These are phyloP conservation scores for Caenorhabditis brenneri DNA, from an alignment of 1,140 invertebrate species.

Conservation along the genomic window DNA sequence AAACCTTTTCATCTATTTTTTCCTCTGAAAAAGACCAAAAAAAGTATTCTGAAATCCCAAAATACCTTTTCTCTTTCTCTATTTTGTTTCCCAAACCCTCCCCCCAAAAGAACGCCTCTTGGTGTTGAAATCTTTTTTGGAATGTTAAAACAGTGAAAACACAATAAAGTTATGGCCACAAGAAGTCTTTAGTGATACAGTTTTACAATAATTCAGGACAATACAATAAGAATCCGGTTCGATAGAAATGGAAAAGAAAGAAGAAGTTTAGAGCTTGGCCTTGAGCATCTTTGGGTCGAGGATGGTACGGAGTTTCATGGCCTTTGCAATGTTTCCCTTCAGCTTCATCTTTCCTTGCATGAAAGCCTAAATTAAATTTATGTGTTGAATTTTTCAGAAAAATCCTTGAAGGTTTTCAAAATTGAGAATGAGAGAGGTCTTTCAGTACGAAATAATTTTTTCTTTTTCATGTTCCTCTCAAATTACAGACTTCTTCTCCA, in stretches of 20 bases:
- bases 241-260: not conserved
- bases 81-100: not conserved
- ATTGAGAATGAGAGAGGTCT: no score
- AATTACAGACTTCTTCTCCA: no score
- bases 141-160: not conserved
- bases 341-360: constrained; percentile 96
- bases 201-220: no score
- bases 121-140: constrained; percentile 4
- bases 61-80: not conserved
- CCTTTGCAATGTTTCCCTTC: constrained; percentile 92
- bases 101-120: not conserved
- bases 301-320: constrained; percentile 87
- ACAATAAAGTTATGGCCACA: constrained; percentile 26
- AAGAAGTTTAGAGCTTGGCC: constrained; percentile 57
- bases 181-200: no score
- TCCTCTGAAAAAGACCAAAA: not conserved
- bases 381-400: not conserved
- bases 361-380: constrained; percentile 80
- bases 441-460: no score
- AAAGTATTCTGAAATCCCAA: not conserved
- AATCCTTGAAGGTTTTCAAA: not conserved
- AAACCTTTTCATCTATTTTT: not conserved
- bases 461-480: no score
- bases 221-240: no score
- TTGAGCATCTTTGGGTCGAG: constrained; percentile 69